Percentiles rank a stretch among this genome's conserved stretches.
Conservation (phyloP, 1,140 invertebrate genomes). For the Cylas formicarius region DNA sequence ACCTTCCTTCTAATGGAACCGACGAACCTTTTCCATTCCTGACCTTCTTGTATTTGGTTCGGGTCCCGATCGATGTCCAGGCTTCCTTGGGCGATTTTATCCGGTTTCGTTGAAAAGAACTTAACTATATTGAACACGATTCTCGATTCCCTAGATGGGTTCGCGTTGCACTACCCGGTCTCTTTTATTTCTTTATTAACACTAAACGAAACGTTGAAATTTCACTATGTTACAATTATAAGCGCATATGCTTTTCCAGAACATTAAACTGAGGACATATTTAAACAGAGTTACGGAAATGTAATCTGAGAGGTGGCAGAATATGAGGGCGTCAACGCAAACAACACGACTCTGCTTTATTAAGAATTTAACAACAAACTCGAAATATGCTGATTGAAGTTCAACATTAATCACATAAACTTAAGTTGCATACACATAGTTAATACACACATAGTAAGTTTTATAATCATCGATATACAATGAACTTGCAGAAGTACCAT, state of each 20-base stretch:
- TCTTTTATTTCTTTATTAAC: constrained; percentile 6
- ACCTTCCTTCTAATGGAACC: constrained; percentile 39
- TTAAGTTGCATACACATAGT: no score
- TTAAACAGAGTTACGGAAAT: no score
- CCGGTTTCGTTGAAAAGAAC: constrained; percentile 30
- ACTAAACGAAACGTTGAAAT: constrained; percentile 9
- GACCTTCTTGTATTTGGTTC: constrained; percentile 22
- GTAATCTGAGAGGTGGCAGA: no score
- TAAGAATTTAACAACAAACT: no score
- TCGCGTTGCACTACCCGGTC: constrained; percentile 2
- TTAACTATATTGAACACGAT: constrained; percentile 38
- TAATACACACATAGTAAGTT: no score
- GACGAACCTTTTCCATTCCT: constrained; percentile 40
- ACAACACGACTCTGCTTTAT: no score
- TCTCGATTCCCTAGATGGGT: constrained; percentile 13
- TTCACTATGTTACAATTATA: constrained; percentile 27
- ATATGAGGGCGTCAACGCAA: no score
- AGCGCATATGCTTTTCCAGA: constrained; percentile 30
- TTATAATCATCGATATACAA: no score
- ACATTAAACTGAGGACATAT: constrained; percentile 10
- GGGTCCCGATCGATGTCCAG: constrained; percentile 32
- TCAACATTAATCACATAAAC: no score
- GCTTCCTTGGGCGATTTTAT: constrained; percentile 36
- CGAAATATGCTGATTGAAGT: no score
- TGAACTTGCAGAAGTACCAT: no score